Evolutionary conservation across 2,888 invertebrate genomes (phyloP), one percentile per base, ranked within the genome.

Genomic region (Macrosiphum euphorbiae): DNA sequence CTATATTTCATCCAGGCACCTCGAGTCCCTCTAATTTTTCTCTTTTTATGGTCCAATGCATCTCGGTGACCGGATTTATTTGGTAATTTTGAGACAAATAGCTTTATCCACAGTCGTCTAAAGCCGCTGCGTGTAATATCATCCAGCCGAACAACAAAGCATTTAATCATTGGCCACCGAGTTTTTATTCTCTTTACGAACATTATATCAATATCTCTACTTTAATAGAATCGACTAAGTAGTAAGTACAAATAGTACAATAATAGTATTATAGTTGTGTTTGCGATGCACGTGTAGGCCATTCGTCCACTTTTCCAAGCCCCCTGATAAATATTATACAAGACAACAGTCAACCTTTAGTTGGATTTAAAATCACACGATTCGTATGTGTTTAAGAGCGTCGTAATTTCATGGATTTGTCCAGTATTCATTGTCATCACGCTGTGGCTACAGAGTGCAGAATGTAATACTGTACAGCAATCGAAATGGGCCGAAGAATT

Each of bases 11-110:
- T 61, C 41, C 85, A 44, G 89, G 11, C 61, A 84, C 78, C 55
- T 55, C 67, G 88, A 92, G 84, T 84, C 13, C 41, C 78, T 55
- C 20, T 55, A 88, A 92, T 88, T 84, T 92, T 92, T 84, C 55
- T 88, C 11, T 90, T 90, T 90, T 61, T 61, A 47, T 85, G 58
- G 93, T 41, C 47, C 47, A 16, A 16, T n/a, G 88, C 55, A 50
- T 50, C 44, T 93, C 50, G 16, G 89, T 35, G 47, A 58, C 41
- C 50, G 41, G 55, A 93, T 93, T 93, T 90, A 93, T 90, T 85
- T 90, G 93, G 88, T 85, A 84, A 93, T 93, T 93, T 89, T 58
- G 58, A 93, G 61, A 93, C 93, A 58, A 93, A 93, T 90, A 35
- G 58, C 85, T 78, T 88, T 93, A 47, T 78, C 86, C 20, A 44